These are phyloP conservation scores for Marmota flaviventris DNA, from an alignment of 2,113 vertebrate species.

Conservation along the genomic window DNA sequence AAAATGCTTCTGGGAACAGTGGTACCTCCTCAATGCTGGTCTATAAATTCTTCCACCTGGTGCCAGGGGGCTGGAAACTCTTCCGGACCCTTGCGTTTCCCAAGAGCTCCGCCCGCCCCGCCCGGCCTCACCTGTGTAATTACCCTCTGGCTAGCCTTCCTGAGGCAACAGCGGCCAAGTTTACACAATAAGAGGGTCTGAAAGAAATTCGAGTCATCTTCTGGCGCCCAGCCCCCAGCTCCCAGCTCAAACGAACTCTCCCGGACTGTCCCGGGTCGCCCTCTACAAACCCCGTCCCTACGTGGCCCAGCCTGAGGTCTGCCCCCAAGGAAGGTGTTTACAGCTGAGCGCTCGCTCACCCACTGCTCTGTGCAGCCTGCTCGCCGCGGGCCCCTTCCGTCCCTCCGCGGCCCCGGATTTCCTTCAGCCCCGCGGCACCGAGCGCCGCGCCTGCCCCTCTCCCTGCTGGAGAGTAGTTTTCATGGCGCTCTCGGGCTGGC, in stretches of 20 bases:
- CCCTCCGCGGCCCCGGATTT: slow-evolving; percentile 32
- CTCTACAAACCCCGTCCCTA: neutral
- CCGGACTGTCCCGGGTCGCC: neutral
- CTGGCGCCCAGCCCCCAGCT: slow-evolving; percentile 12
- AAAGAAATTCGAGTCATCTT: neutral
- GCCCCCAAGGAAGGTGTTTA: neutral
- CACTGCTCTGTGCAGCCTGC: neutral
- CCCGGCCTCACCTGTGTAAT: slow-evolving; percentile 67
- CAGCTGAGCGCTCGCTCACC: neutral
- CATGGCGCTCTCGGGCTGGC: neutral
- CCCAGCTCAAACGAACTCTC: slow-evolving; percentile 14
- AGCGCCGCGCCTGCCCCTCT: slow-evolving; percentile 3
- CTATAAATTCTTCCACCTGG: neutral
- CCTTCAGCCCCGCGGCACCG: slow-evolving; percentile 39
- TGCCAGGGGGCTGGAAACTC: neutral
- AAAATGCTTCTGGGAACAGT: neutral
- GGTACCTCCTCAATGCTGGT: neutral
- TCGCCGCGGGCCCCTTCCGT: neutral
- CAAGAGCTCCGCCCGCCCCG: neutral
- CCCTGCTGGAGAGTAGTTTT: slow-evolving; percentile 16
- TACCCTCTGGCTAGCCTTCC: slow-evolving; percentile 50
- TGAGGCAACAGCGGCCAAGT: slow-evolving; percentile 43
- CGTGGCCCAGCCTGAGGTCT: neutral
- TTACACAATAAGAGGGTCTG: slow-evolving; percentile 53
- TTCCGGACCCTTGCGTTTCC: neutral